Evolutionary conservation across 2,888 invertebrate genomes (phyloP).

Genomic region (Periphyllus acericola): DNA sequence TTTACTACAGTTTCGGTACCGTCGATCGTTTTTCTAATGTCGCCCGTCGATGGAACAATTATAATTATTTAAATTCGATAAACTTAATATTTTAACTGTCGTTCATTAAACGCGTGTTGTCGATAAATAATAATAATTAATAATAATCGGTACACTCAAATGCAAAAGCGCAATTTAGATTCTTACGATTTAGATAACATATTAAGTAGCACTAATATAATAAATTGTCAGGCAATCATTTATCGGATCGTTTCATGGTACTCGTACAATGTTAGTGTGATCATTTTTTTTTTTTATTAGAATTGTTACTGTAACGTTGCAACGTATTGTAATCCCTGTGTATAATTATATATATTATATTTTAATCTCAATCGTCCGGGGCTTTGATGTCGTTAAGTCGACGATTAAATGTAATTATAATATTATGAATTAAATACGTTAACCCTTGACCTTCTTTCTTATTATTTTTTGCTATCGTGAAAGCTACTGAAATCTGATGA

Average conservation of each 20-base stretch:
- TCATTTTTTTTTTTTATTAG: background rate
- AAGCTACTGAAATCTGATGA: too few species aligned
- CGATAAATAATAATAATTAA: background rate
- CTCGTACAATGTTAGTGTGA: background rate
- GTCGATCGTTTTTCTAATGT: background rate
- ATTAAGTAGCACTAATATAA: background rate
- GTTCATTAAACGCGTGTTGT: background rate
- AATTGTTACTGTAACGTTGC: background rate
- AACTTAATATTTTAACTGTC: background rate
- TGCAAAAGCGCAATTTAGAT: background rate
- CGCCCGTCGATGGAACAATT: background rate
- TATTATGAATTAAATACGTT: too few species aligned
- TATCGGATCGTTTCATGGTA: background rate
- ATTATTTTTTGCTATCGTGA: too few species aligned
- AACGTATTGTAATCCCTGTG: background rate
- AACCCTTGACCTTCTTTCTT: too few species aligned
- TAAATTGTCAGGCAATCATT: background rate
- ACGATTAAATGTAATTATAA: background rate
- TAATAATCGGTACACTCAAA: background rate
- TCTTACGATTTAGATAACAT: background rate
- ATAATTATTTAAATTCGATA: background rate
- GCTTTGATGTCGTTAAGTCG: background rate
- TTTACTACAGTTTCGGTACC: background rate
- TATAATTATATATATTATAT: too few species aligned
- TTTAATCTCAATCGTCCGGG: background rate